Base-by-base conservation (phyloP, 2,113 vertebrate genomes). In the Catharus minimus region DNA sequence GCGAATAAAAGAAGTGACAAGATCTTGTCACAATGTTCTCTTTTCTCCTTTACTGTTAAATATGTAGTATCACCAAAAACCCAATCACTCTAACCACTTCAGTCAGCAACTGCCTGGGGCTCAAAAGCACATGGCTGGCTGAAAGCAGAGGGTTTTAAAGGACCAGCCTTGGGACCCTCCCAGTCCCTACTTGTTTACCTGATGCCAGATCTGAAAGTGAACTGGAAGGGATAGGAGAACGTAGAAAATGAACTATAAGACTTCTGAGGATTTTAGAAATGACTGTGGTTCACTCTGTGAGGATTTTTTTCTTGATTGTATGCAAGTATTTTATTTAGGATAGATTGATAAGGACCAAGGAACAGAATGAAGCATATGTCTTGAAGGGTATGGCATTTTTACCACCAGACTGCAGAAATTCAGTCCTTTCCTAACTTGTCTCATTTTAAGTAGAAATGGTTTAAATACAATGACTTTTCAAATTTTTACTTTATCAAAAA, bases 401-500 rank as follows among this genome's bases (percentile, higher is more conserved):
- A 75, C 32, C 62, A 68, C 15, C 53, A 82, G 14, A 39, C 17
- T 46, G 19, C 79, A 92, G 36, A 76, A 64, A 79, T 38, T 33
- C 27, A 62, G 30, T 44, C 27, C 6, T 80, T 67, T 49, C 36
- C 67, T 32, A 71, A 10, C 13, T n/a, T 64, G 28, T 36, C 43
- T 55, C 57, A 32, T 58, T 87, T 86, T 50, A 33, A 78, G 69
- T 3, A 4, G 72, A 75, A 82, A 81, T 36, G 4, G 50, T 50
- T 95, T 84, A 72, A 88, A 71, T 15, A 62, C 49, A 87, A 65
- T 49, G 44, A 78, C 69, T 93, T 93, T 78, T 75, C 83, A 53
- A 65, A 58, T 68, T 91, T 67, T 90, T 57, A 12, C 65, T 83
- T 83, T 62, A 88, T 72, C 69, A 82, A 82, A 75, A 74, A 3